phyloP scores from a whole-genome alignment of 2,888 invertebrate genomes.

The Lasius fuliginosus region DNA sequence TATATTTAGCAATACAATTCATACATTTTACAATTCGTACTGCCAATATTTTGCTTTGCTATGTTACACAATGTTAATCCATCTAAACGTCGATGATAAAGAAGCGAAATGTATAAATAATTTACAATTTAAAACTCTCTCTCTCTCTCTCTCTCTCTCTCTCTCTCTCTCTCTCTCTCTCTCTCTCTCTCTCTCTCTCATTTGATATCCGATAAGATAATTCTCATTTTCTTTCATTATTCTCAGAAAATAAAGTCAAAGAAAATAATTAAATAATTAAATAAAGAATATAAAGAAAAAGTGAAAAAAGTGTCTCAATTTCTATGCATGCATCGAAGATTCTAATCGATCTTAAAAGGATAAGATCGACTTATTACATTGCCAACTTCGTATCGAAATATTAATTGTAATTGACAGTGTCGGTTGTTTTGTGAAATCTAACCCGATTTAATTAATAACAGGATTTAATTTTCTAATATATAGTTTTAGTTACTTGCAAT shows the following conservation, averaged over 20 bases:
- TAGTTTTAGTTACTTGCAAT: constrained; percentile 7
- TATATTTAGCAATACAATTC: constrained; percentile 9
- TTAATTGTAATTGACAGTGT: not conserved
- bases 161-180: no score
- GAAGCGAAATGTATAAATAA: not conserved
- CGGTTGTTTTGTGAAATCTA: constrained; percentile 11
- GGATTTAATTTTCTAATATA: constrained; percentile 19
- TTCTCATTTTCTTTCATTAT: not conserved
- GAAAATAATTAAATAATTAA: no score
- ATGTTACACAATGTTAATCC: not conserved
- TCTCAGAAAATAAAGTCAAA: not conserved
- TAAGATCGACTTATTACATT: not conserved
- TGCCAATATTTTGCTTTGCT: not conserved
- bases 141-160: no score
- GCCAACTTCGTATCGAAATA: constrained; percentile 24
- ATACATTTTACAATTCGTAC: not conserved
- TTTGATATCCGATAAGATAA: not conserved
- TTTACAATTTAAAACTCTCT: not conserved
- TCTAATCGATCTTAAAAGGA: not conserved
- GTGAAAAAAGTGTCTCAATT: not conserved
- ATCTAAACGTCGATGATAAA: constrained; percentile 2
- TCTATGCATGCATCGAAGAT: not conserved
- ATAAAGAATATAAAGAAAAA: not conserved
- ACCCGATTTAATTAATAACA: not conserved
- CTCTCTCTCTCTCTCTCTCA: no score